Conservation (phyloP, 2,113 vertebrate genomes). For the Henicopernis longicauda region DNA sequence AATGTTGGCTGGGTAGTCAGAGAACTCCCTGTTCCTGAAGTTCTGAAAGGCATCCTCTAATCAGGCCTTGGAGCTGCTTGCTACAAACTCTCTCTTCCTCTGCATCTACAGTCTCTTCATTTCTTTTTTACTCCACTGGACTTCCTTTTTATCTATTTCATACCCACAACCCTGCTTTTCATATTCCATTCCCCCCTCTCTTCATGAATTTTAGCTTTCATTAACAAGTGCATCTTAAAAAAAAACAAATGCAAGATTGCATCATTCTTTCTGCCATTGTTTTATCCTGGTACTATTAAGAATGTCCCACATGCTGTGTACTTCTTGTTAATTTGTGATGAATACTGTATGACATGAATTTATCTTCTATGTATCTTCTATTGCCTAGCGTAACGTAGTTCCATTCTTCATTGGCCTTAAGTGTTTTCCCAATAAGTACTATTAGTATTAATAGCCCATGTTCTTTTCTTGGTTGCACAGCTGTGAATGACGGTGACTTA, state of each 20-base stretch:
- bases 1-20: background rate
- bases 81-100: background rate
- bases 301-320: background rate
- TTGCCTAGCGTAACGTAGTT: background rate
- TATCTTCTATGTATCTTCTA: background rate
- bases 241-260: background rate
- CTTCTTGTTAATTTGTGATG: background rate
- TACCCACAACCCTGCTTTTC: background rate
- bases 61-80: background rate
- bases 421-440: background rate
- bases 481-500: background rate
- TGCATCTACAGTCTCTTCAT: background rate
- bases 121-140: background rate
- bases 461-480: background rate
- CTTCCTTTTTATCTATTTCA: background rate
- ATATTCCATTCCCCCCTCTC: background rate
- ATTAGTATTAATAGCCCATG: background rate
- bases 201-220: background rate
- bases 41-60: background rate
- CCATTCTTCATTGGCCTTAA: background rate
- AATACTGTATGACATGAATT: background rate
- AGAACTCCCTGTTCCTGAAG: background rate
- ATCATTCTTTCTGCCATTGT: background rate
- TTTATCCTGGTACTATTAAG: background rate
- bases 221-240: background rate